Percentiles rank a stretch among this genome's conserved stretches.
These are phyloP conservation scores for Panagrolaimus sp. DNA, from an alignment of 1,140 invertebrate species.

Conservation along the genomic window DNA sequence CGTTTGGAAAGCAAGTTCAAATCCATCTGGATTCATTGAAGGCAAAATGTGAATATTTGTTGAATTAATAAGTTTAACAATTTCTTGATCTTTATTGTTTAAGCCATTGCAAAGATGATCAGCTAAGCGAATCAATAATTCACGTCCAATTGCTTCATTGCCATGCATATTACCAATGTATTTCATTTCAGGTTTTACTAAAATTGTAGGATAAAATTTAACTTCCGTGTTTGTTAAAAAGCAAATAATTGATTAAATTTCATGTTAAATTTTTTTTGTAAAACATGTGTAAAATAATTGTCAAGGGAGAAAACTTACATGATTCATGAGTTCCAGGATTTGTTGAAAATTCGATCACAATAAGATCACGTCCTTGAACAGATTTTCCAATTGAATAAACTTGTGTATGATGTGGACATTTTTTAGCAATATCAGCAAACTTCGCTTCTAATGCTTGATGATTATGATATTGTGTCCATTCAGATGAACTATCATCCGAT, in stretches of 20 bases:
- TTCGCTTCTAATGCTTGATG: conserved; percentile 69
- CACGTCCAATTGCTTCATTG: conserved; percentile 80
- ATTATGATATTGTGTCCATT: conserved; percentile 68
- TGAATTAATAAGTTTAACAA: conserved; percentile 67
- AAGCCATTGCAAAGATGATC: conserved; percentile 72
- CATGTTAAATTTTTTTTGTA: background rate
- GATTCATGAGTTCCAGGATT: conserved; percentile 71
- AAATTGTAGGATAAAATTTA: conserved; percentile 21
- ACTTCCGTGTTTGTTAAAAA: background rate
- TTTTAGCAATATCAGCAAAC: conserved; percentile 67
- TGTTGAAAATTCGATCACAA: conserved; percentile 74
- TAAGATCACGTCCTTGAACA: conserved; percentile 69
- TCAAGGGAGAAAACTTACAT: no score
- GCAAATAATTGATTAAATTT: background rate
- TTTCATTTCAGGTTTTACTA: conserved; percentile 79
- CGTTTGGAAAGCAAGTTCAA: conserved; percentile 66
- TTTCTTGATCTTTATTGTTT: conserved; percentile 64
- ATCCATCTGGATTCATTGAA: conserved; percentile 83
- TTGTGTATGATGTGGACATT: conserved; percentile 72
- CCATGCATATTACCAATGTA: conserved; percentile 86
- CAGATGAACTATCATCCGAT: conserved; percentile 18
- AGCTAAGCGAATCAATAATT: conserved; percentile 73
- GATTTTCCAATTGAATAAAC: conserved; percentile 71
- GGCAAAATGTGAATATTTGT: conserved; percentile 82
- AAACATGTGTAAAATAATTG: background rate